Base-by-base conservation (phyloP, 64 coral and sea anemone genomes). In the Pocillopora verrucosa region DNA sequence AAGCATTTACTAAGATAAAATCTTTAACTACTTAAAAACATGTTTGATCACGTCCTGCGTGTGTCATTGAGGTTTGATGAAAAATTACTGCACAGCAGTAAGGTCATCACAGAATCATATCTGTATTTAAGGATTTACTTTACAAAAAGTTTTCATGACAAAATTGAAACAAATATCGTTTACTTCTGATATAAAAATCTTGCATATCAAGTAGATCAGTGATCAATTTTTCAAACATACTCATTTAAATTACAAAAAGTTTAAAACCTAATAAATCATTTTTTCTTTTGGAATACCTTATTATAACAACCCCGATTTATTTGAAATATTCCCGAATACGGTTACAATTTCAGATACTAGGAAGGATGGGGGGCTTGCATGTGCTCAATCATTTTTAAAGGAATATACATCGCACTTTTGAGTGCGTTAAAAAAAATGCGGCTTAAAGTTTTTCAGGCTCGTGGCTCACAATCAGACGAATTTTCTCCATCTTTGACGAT, bases 51-150 rank as follows among this genome's bases (percentile, higher is more conserved):
- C 67, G 67, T 70, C 67, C 67, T 70, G 67, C 67, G 67, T 70
- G 67, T 11, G 5, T 10, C 10, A 24, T 24, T 70, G 56, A 78
- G 3, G 12, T 0, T 58, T 9, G 19, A 78, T 62, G 16, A 15
- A 9, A 72, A 11, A 85, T 12, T 72, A 85, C 82, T 85, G 82
- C 82, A 85, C 41, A 25, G 82, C 82, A 85, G 82, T 85, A 20
- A 57, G 7, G 4, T 9, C 13, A 72, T 56, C 36, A 85, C 64
- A 72, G 37, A 85, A 85, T 70, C 19, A 11, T 85, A n/a, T 85
- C 82, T 85, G 82, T 30, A 30, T 69, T 84, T 80, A 60, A 80
- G 59, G 56, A n/a, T 61, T 80, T 80, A 60, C 63, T 67, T 22
- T 16, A 67, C 64, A 20, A 22, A 78, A 22, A 5, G n/a, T 51